phyloP scores from a whole-genome alignment of 1,140 invertebrate species.

The Pygmarrhopalites habei region DNA sequence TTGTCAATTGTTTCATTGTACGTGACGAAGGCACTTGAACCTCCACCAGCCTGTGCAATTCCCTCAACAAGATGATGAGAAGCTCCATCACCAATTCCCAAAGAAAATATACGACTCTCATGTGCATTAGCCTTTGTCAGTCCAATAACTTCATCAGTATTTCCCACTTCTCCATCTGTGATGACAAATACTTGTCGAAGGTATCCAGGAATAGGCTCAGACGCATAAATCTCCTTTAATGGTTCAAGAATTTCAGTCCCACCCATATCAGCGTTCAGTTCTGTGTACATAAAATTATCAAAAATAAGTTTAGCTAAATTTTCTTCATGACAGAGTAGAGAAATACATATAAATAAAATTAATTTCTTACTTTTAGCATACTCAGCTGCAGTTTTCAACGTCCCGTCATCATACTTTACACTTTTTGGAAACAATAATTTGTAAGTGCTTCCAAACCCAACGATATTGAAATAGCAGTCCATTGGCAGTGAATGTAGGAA shows the following conservation, averaged over 20 bases:
- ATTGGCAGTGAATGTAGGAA: conserved; percentile 39
- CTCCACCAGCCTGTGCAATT: conserved; percentile 43
- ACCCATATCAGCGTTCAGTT: conserved; percentile 42
- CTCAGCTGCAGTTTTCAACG: conserved; percentile 26
- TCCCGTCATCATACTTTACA: conserved; percentile 36
- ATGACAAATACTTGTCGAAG: conserved; percentile 43
- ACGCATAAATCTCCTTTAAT: conserved; percentile 41
- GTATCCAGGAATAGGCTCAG: conserved; percentile 40
- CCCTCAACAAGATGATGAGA: conserved; percentile 33
- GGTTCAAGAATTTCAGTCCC: conserved; percentile 45
- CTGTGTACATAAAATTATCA: conserved; percentile 12
- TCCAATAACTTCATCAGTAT: conserved; percentile 41
- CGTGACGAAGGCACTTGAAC: conserved; percentile 43
- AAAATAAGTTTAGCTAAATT: too few species aligned
- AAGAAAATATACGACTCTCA: conserved; percentile 42
- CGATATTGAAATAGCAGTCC: conserved; percentile 39
- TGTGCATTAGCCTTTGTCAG: conserved; percentile 41
- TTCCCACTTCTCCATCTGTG: conserved; percentile 45
- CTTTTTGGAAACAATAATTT: conserved; percentile 36
- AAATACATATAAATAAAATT: too few species aligned
- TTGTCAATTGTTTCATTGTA: conserved; percentile 42
- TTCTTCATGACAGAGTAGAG: too few species aligned
- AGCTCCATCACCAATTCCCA: conserved; percentile 40
- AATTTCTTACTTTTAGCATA: conserved; percentile 27
- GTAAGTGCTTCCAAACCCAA: conserved; percentile 37